phyloP scores from a whole-genome alignment of 2,888 invertebrate genomes.

The Caradrina clavipalpis region DNA sequence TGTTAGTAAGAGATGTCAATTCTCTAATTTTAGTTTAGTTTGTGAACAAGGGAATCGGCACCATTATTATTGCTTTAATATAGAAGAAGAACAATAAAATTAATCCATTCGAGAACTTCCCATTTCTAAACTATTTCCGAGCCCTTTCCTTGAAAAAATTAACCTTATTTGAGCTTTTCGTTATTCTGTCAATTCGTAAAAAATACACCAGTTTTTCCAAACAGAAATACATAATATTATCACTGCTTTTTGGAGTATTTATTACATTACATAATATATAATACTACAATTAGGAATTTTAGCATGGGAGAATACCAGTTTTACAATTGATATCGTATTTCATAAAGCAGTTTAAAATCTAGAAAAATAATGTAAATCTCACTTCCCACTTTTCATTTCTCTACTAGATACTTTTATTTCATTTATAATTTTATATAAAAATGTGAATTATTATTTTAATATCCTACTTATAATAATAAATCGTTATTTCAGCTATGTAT shows the following conservation, averaged over 20 bases:
- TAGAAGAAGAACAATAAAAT: constrained; percentile 8
- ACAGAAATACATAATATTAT: constrained; percentile 43
- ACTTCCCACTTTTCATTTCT: background rate
- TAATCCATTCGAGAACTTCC: background rate
- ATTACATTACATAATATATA: constrained; percentile 47
- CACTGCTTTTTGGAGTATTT: constrained; percentile 55
- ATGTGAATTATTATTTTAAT: constrained; percentile 5
- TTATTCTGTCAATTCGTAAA: constrained; percentile 7
- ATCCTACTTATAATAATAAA: constrained; percentile 6
- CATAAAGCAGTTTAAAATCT: background rate
- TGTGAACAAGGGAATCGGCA: no score
- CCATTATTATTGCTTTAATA: background rate
- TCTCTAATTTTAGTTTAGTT: no score
- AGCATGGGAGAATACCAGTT: constrained; percentile 23
- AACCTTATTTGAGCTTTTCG: background rate
- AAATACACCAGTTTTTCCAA: constrained; percentile 54
- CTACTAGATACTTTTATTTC: background rate
- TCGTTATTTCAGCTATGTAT: constrained; percentile 8
- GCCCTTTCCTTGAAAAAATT: background rate
- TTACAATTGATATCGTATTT: background rate
- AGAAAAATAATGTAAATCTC: background rate
- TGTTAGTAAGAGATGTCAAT: no score
- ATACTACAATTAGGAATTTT: constrained; percentile 53
- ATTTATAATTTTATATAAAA: background rate
- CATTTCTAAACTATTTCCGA: background rate